phyloP scores from a whole-genome alignment of 2,113 vertebrate species.

The Hippopotamus amphibius region DNA sequence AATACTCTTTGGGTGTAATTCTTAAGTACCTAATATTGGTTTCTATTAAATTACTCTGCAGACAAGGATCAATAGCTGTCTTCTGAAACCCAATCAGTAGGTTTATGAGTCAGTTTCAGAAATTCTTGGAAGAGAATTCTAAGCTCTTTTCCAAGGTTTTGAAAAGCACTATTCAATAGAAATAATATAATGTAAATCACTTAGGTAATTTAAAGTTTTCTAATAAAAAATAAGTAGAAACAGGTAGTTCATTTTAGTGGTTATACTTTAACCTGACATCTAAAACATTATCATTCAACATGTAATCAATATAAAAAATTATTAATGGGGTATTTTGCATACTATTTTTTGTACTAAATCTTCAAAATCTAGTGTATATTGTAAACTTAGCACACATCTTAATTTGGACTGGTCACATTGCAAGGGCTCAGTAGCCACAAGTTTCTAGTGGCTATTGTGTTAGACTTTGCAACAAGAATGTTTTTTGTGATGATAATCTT shows the following conservation, averaged over 20 bases:
- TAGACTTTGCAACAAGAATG: not conserved
- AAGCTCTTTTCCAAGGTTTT: not conserved
- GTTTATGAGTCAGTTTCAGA: not conserved
- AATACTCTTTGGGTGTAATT: not conserved
- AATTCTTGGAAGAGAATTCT: not conserved
- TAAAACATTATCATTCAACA: not conserved
- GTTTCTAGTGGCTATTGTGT: not conserved
- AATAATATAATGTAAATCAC: not conserved
- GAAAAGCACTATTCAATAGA: not conserved
- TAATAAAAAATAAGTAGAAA: slow-evolving; percentile 8
- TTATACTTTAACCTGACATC: not conserved
- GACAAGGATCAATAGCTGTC: not conserved
- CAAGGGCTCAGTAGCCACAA: not conserved
- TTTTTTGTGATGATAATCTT: not conserved
- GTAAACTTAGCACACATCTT: not conserved
- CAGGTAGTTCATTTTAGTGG: not conserved
- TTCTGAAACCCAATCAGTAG: not conserved
- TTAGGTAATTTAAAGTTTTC: not conserved
- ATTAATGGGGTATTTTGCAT: not conserved
- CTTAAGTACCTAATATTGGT: not conserved
- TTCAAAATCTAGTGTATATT: not conserved
- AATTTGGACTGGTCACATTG: not conserved
- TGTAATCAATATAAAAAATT: not conserved
- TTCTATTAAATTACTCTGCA: not conserved
- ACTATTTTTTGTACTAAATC: not conserved